Evolutionary conservation across 2,888 invertebrate species (phyloP).

Genomic region (Drosophila dives): DNA sequence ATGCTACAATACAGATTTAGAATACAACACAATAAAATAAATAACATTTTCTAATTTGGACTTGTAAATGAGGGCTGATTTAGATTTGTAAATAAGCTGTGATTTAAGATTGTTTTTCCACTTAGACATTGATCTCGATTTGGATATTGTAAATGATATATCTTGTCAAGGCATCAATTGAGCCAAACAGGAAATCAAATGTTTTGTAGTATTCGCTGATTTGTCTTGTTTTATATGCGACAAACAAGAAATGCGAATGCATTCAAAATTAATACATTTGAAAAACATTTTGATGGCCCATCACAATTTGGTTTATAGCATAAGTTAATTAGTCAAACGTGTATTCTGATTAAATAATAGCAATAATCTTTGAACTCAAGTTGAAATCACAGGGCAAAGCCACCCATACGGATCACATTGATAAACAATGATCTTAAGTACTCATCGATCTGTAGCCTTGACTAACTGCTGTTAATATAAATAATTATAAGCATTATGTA

Average conservation of each 20-base stretch:
- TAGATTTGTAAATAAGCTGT: conserved; percentile 38
- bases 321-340: conserved; percentile 61
- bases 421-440: not conserved
- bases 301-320: conserved; percentile 47
- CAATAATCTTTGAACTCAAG: not conserved
- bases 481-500: conserved; percentile 35
- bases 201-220: conserved; percentile 31
- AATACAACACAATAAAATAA: conserved; percentile 17
- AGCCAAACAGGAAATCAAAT: conserved; percentile 67
- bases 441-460: conserved; percentile 31
- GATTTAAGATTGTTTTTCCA: conserved; percentile 38
- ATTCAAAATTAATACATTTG: conserved; percentile 33
- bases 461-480: conserved; percentile 1
- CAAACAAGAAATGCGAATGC: conserved; percentile 41
- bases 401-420: conserved; percentile 21
- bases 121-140: conserved; percentile 36
- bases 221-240: conserved; percentile 24
- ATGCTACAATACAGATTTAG: conserved; percentile 8
- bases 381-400: conserved; percentile 17
- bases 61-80: conserved; percentile 43
- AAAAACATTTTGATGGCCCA: conserved; percentile 35
- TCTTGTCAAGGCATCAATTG: conserved; percentile 54
- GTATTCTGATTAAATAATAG: conserved; percentile 20
- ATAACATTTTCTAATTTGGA: conserved; percentile 30
- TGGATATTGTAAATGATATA: conserved; percentile 49